Percentiles rank a stretch among this genome's conserved stretches.
Evolutionary conservation across 2,113 vertebrate species (phyloP).

Genomic region (Rhea pennata): DNA sequence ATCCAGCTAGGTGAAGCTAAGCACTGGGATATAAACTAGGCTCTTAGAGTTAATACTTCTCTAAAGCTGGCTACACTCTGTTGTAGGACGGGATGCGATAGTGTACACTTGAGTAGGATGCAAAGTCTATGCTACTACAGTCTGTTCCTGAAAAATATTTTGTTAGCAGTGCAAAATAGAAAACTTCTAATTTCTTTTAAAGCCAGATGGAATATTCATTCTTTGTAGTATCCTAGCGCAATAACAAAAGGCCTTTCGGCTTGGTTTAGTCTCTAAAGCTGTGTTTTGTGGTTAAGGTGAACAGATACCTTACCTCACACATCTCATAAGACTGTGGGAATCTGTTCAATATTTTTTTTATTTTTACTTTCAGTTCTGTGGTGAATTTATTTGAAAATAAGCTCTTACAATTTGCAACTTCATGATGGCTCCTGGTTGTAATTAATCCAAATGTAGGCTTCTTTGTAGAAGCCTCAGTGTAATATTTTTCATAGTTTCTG

Average conservation of each 20-base stretch:
- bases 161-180: conserved; percentile 16
- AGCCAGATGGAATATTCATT: conserved; percentile 15
- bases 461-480: neutral
- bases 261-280: conserved; percentile 43
- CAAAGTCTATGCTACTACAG: conserved; percentile 5
- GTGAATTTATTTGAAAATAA: conserved; percentile 48
- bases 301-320: conserved; percentile 52
- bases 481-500: conserved; percentile 29
- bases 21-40: conserved; percentile 19
- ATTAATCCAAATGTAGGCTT: conserved; percentile 8
- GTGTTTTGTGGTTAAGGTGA: conserved; percentile 55
- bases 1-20: conserved; percentile 10
- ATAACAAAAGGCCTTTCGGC: conserved; percentile 47
- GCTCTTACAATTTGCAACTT: conserved; percentile 43
- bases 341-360: neutral
- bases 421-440: conserved; percentile 31
- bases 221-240: conserved; percentile 27
- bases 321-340: conserved; percentile 9
- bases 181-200: neutral
- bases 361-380: conserved; percentile 24
- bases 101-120: neutral
- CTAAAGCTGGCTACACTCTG: neutral
- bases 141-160: conserved; percentile 17
- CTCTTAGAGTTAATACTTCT: conserved; percentile 6
- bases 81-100: conserved; percentile 15